Evolutionary conservation across 2,113 vertebrate genomes (phyloP), one percentile per base, ranked within the genome.

Genomic region (Bagarius yarrelli): DNA sequence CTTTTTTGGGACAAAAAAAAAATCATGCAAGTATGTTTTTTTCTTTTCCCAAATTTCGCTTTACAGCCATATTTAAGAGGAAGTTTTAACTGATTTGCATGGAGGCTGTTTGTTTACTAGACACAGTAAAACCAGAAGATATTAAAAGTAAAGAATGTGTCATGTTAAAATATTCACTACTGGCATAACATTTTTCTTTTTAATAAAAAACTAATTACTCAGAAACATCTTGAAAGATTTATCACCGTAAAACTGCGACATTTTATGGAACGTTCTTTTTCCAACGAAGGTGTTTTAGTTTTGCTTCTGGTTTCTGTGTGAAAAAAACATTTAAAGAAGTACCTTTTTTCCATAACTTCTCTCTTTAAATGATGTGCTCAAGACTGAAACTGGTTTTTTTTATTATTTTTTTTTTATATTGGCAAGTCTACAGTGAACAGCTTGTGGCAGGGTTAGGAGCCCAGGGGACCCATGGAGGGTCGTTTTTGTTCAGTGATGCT

Each of bases 371-470:
- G 89, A 91, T 88, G 81, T 85, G 86, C 8, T 70, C 50, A 82
- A n/a, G 76, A 83, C 76, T 75, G 75, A 92, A 93, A 92, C 87
- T 89, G 91, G 91, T 92, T 92, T 92, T 93, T 92, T 83, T 87
- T n/a, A 27, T 59, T 27, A 27, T 57, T 57, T 80, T 87, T 83
- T 74, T 81, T 89, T 83, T 88, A 95, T 95, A 96, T 98, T 98
- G 95, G 95, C 95, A 94, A 97, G 94, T 95, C 97, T 95, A 96
- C 95, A 95, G 95, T 96, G 95, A 96, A 96, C 93, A 96, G 94
- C 94, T 95, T 94, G 94, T 94, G 94, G 95, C 94, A 94, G 95
- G 93, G 92, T 95, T 93, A 93, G 93, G 84, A 90, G 90, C 92
- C 94, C 91, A 76, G 77, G 67, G 72, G 76, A 77, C 67, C 79